Evolutionary conservation across 2,888 invertebrate genomes (phyloP).

Genomic region (Brachyptera risi): DNA sequence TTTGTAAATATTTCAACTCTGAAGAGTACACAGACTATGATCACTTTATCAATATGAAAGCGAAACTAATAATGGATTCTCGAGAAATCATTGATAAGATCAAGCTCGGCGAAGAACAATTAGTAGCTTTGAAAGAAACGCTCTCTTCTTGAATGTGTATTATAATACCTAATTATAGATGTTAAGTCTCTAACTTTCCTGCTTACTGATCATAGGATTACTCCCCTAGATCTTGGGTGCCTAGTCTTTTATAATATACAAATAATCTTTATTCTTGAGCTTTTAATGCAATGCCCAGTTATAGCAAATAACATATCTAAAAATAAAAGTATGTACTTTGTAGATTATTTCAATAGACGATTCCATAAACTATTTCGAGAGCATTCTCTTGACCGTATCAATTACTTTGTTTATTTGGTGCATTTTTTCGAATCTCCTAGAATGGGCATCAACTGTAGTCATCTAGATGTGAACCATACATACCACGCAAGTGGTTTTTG

Average conservation of each 20-base stretch:
- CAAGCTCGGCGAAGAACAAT: slow-evolving; percentile 74
- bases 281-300: neutral
- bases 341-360: no score
- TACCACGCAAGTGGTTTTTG: no score
- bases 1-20: slow-evolving; percentile 65
- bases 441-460: no score
- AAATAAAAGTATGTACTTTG: no score
- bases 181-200: slow-evolving; percentile 9
- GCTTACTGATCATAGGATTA: slow-evolving; percentile 11
- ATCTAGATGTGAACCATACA: no score
- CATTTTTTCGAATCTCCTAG: no score
- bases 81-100: slow-evolving; percentile 81
- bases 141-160: slow-evolving; percentile 34
- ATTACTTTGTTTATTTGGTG: no score
- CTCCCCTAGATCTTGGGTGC: slow-evolving; percentile 25
- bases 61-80: slow-evolving; percentile 75
- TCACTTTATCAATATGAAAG: slow-evolving; percentile 83
- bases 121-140: slow-evolving; percentile 65
- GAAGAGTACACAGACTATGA: slow-evolving; percentile 77
- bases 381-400: no score
- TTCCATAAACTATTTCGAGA: no score
- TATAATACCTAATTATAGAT: slow-evolving; percentile 1
- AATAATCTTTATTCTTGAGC: slow-evolving; percentile 16
- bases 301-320: no score
- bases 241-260: slow-evolving; percentile 27